phyloP scores from a whole-genome alignment of 2,888 invertebrate genomes.

The Campaea margaritaria region DNA sequence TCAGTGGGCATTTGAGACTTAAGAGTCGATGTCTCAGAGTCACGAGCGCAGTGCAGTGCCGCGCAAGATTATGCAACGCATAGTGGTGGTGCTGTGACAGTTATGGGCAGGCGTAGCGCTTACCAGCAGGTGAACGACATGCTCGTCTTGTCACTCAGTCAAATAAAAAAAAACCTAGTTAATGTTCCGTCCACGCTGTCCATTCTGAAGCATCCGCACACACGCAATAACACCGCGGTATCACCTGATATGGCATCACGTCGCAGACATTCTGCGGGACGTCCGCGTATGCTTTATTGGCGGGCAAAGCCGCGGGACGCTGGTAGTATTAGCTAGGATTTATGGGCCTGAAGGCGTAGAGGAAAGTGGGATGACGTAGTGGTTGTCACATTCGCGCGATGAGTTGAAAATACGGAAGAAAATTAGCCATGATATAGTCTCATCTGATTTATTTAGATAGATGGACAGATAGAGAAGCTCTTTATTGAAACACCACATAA shows the following conservation, averaged over 20 bases:
- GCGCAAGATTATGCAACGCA: no score
- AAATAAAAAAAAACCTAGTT: no score
- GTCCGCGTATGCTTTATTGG: conserved; percentile 70
- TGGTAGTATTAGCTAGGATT: conserved; percentile 36
- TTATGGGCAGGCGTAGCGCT: no score
- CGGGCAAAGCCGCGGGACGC: conserved; percentile 55
- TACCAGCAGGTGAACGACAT: no score
- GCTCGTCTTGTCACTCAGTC: no score
- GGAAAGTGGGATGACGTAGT: conserved; percentile 14
- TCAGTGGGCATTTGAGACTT: no score
- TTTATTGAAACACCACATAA: no score
- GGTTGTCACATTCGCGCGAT: neutral
- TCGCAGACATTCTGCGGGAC: conserved; percentile 67
- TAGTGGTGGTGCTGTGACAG: no score
- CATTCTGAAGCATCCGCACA: conserved; percentile 8
- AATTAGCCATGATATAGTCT: neutral
- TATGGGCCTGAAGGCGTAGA: conserved; percentile 27
- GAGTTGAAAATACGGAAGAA: neutral
- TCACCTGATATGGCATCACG: conserved; percentile 64
- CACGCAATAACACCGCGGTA: conserved; percentile 41
- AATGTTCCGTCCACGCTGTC: no score
- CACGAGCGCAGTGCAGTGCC: no score
- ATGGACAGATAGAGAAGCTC: no score
- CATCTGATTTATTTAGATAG: neutral
- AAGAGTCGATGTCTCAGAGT: no score